A percentile compares a stretch with the other conserved stretches of the same genome.
phyloP scores from a whole-genome alignment of 2,797 vertebrate species.

The Carcharodon carcharias region DNA sequence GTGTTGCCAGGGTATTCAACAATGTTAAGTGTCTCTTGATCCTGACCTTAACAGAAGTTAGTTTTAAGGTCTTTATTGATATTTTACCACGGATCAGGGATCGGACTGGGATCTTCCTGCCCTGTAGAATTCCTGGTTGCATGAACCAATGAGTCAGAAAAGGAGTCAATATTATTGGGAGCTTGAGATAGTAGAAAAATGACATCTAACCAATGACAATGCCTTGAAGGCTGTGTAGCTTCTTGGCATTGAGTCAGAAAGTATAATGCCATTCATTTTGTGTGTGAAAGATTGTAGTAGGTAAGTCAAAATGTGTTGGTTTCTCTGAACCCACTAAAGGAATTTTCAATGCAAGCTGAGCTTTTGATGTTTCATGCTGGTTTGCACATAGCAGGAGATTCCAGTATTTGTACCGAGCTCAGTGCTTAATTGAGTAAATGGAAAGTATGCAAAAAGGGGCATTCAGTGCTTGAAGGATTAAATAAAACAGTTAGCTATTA shows the following conservation, averaged over 20 bases:
- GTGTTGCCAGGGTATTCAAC: neutral
- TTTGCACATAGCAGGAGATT: neutral
- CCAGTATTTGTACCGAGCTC: neutral
- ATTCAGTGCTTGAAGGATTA: neutral
- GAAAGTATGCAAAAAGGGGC: conserved; percentile 8
- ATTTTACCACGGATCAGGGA: neutral
- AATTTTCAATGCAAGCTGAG: conserved; percentile 1
- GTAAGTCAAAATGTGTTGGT: neutral
- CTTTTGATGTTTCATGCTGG: conserved; percentile 22
- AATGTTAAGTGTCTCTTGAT: neutral
- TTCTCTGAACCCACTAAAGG: neutral
- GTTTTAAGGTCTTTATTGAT: neutral
- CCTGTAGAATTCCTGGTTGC: neutral
- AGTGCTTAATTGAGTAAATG: neutral
- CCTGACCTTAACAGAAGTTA: neutral
- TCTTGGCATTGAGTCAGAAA: conserved; percentile 14
- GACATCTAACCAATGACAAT: neutral
- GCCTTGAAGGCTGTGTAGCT: neutral
- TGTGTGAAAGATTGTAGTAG: neutral
- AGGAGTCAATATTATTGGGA: neutral
- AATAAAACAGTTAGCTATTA: conserved; percentile 22
- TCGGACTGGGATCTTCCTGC: neutral
- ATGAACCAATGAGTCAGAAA: neutral
- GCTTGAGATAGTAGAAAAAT: neutral
- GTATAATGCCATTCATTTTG: conserved; percentile 15